Evolutionary conservation across 2,888 invertebrate genomes (phyloP).

Genomic region (Adelognathus sp.): DNA sequence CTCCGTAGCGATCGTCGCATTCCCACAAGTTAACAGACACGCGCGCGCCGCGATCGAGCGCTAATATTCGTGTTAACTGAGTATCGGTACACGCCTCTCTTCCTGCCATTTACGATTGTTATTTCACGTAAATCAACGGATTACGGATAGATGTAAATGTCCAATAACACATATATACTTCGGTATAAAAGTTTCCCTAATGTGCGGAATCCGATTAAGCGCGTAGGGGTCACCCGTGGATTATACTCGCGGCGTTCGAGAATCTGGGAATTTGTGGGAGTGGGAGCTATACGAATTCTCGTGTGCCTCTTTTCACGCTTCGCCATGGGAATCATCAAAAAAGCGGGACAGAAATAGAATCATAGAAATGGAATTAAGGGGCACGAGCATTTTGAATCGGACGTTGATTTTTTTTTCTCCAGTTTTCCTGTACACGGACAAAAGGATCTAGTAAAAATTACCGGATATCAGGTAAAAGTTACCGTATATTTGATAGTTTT

Average conservation of each 20-base stretch:
- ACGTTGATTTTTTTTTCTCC: too few relatives aligned
- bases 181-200: slow-evolving; percentile 52
- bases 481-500: too few relatives aligned
- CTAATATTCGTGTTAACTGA: slow-evolving; percentile 18
- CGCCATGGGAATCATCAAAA: slow-evolving; percentile 3
- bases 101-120: slow-evolving; percentile 21
- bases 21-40: slow-evolving; percentile 8
- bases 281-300: slow-evolving; percentile 1
- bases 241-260: slow-evolving; percentile 34
- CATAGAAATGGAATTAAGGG: too few relatives aligned
- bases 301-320: not conserved
- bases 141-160: slow-evolving; percentile 44
- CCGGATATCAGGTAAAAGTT: too few relatives aligned
- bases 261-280: slow-evolving; percentile 34
- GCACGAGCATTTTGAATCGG: not conserved
- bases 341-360: not conserved
- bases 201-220: slow-evolving; percentile 57
- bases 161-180: slow-evolving; percentile 21
- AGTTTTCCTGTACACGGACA: too few relatives aligned
- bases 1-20: not conserved
- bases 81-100: not conserved
- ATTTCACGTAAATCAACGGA: slow-evolving; percentile 38
- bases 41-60: not conserved
- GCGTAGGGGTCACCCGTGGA: slow-evolving; percentile 41
- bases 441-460: too few relatives aligned